A percentile compares a stretch with the other conserved stretches of the same genome.
These are phyloP conservation scores for Cydia strobilella DNA, from an alignment of 1,140 invertebrate species.

Conservation along the genomic window DNA sequence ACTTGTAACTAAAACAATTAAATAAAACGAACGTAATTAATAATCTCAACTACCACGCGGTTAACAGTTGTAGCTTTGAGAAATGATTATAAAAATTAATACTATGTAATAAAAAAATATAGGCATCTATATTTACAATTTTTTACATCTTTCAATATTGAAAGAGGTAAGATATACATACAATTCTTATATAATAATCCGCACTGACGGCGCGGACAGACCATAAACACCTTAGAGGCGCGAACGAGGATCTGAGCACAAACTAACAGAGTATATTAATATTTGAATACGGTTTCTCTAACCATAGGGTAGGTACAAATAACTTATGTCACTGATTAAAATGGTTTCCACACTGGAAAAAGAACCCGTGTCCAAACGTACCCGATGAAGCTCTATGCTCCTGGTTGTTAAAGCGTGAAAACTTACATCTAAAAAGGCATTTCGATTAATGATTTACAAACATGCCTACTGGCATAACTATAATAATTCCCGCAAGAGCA, in stretches of 20 bases:
- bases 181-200: conserved; percentile 8
- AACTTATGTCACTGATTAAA: not conserved
- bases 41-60: conserved; percentile 48
- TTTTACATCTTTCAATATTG: conserved; percentile 52
- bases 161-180: not conserved
- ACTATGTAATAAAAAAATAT: conserved; percentile 76
- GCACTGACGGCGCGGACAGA: not conserved
- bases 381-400: not conserved
- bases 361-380: conserved; percentile 6
- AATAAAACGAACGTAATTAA: conserved; percentile 39
- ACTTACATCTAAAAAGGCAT: conserved; percentile 32
- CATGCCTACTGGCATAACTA: conserved; percentile 15
- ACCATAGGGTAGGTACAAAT: not conserved
- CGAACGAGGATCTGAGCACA: not conserved
- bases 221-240: not conserved
- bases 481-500: conserved; percentile 59
- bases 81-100: conserved; percentile 68
- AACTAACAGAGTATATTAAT: not conserved
- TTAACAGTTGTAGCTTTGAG: conserved; percentile 59
- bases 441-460: conserved; percentile 29
- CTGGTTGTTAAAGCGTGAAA: not conserved
- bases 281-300: conserved; percentile 11
- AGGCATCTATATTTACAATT: conserved; percentile 74
- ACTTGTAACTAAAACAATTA: conserved; percentile 30
- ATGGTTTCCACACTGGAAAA: conserved; percentile 1